Evolutionary conservation across 1,140 invertebrate genomes (phyloP).

Genomic region (Dendroctonus ponderosae): DNA sequence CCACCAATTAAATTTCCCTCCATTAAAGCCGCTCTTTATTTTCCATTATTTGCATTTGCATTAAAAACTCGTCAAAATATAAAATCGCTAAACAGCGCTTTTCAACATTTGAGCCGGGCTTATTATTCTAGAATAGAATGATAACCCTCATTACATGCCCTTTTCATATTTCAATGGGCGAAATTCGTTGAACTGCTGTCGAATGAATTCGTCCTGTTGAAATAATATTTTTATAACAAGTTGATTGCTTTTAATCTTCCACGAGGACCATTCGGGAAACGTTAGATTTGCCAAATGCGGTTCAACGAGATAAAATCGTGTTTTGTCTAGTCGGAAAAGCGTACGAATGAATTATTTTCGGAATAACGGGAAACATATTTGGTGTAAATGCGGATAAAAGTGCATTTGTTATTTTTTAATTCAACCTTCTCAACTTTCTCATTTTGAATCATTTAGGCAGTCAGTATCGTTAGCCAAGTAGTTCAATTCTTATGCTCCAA

Average conservation of each 20-base stretch:
- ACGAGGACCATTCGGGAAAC: not conserved
- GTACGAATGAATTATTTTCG: no score
- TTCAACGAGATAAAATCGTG: not conserved
- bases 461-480: no score
- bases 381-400: no score
- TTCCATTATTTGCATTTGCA: not conserved
- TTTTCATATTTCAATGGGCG: constrained; percentile 1
- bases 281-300: not conserved
- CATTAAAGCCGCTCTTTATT: not conserved
- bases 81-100: constrained; percentile 10
- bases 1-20: no score
- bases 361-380: no score
- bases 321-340: no score
- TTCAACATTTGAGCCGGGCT: constrained; percentile 8
- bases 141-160: constrained; percentile 8
- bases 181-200: no score
- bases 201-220: not conserved
- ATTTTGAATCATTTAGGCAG: no score
- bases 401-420: no score
- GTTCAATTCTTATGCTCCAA: no score
- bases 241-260: not conserved
- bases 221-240: constrained; percentile 10
- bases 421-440: no score
- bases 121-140: constrained; percentile 9
- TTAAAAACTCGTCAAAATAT: constrained; percentile 9